phyloP scores from a whole-genome alignment of 2,797 vertebrate genomes.

The Chelidonichthys spinosus region DNA sequence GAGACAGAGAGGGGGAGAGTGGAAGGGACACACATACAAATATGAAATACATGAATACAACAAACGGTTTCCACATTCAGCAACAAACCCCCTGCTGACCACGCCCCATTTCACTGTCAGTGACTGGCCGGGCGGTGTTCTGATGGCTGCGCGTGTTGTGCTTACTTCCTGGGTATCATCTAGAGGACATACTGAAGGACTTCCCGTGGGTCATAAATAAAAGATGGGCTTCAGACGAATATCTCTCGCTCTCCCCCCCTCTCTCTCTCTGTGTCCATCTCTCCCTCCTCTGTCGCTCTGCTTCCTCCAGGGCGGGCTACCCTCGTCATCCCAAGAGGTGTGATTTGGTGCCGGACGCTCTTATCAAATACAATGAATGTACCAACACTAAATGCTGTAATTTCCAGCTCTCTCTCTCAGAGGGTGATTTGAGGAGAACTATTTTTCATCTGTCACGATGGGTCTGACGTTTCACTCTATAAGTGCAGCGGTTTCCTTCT shows the following conservation, averaged over 20 bases:
- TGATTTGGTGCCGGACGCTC: conserved; percentile 43
- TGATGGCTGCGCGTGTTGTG: conserved; percentile 65
- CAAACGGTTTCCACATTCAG: conserved; percentile 21
- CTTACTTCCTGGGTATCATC: conserved; percentile 83
- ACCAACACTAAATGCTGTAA: conserved; percentile 5
- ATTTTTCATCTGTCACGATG: conserved; percentile 19
- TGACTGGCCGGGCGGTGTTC: conserved; percentile 55
- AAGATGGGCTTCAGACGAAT: conserved; percentile 79
- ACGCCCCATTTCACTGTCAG: conserved; percentile 63
- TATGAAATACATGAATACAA: conserved; percentile 39
- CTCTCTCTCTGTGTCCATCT: conserved; percentile 15
- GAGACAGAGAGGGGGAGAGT: background rate
- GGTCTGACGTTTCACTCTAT: conserved; percentile 20
- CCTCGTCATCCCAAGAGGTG: conserved; percentile 40
- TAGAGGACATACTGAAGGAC: conserved; percentile 82
- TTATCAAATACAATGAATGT: conserved; percentile 20
- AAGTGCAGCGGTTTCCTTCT: conserved; percentile 44
- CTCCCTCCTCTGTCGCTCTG: conserved; percentile 8
- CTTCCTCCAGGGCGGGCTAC: conserved; percentile 40
- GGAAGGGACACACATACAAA: background rate
- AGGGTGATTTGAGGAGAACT: conserved; percentile 12
- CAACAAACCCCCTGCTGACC: conserved; percentile 47
- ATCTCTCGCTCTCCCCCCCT: conserved; percentile 50
- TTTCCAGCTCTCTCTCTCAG: conserved; percentile 11
- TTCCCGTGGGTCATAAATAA: conserved; percentile 85